Base-by-base conservation (phyloP, 2,113 vertebrate genomes). In the Cyanoramphus novaezelandiae region DNA sequence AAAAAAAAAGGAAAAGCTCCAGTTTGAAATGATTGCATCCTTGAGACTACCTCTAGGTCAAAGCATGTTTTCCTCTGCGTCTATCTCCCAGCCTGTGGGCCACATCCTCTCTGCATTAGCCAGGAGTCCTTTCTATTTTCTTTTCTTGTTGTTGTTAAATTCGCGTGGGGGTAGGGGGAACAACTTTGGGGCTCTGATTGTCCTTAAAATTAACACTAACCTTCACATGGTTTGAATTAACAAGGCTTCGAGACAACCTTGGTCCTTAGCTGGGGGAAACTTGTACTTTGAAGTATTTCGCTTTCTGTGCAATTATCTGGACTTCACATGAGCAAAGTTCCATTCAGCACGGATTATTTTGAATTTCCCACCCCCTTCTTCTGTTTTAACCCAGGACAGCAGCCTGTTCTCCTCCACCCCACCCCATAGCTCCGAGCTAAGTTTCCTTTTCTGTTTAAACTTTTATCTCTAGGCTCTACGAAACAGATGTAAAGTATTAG, bases 141-240 rank as follows among this genome's bases (percentile, higher is more conserved):
- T 17, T 49, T 17, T 13, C 9, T 8, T 27, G 9, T 37, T 33
- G 41, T 17, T 17, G 60, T 69, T 83, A 6, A 65, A 77, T 90
- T 86, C 64, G 20, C 19, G 9, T 43, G 57, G 79, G 62, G 50
- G 23, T 7, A 4, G 12, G 7, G 12, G n/a, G 20, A 11, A 3
- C 52, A 65, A 63, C 60, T 46, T 49, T 7, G 60, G 74, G 63
- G 50, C 75, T 82, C 71, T 46, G 59, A 72, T 79, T 75, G 63
- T 60, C 75, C 64, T 89, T n/a, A 87, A 65, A 86, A 92, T 78
- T 64, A 83, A 57, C 90, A 74, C 75, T 70, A 93, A 77, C 71
- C 79, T 90, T 94, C 92, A 88, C 43, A 46, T 93, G 94, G 33
- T 97, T 95, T 62, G 90, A 92, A 96, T 96, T 96, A 94, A 59